Evolutionary conservation across 2,888 invertebrate genomes (phyloP).

Genomic region (Osmoderma eremita): DNA sequence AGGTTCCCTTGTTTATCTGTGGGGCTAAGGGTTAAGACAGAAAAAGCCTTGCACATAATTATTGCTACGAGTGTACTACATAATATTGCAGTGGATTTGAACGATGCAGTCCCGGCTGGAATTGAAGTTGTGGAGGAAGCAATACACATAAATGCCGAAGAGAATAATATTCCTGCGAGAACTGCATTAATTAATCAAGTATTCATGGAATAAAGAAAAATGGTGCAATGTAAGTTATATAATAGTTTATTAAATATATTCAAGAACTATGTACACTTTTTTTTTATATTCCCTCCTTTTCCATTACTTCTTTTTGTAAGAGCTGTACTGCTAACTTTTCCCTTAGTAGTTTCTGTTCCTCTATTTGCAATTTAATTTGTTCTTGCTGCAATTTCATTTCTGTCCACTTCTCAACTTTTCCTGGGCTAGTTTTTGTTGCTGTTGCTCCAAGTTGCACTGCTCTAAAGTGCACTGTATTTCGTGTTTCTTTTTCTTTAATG

Average conservation of each 20-base stretch:
- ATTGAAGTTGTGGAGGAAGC: not conserved
- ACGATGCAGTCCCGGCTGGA: not conserved
- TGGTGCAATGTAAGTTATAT: not conserved
- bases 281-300: no score
- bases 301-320: no score
- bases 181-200: not conserved
- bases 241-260: not conserved
- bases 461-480: not conserved
- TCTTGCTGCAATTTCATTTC: no score
- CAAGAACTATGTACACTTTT: no score
- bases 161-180: not conserved
- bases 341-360: no score
- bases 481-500: not conserved
- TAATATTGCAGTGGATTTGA: conserved; percentile 44
- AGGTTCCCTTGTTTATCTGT: conserved; percentile 43
- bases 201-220: not conserved
- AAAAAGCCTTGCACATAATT: conserved; percentile 47
- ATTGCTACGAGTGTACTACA: conserved; percentile 51
- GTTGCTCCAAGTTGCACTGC: no score
- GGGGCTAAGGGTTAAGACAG: conserved; percentile 25
- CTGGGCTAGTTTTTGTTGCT: no score
- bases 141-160: not conserved
- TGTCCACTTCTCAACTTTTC: no score
- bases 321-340: no score
- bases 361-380: no score